Conservation (phyloP, 2,888 invertebrate species). For the Blomia tropicalis region DNA sequence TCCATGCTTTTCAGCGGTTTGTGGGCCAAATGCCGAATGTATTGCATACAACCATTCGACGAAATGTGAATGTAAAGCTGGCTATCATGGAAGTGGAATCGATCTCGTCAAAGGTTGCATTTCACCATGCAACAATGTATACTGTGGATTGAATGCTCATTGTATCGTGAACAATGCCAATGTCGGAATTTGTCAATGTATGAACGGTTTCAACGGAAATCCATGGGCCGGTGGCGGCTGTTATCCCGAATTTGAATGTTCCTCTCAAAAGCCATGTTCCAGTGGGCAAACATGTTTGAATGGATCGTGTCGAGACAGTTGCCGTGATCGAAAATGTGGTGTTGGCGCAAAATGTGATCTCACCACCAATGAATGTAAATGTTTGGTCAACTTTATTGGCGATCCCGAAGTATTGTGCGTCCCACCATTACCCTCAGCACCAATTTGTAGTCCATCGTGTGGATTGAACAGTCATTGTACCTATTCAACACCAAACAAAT, state of each 20-base stretch:
- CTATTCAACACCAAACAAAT: conserved; percentile 56
- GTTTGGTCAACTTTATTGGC: conserved; percentile 69
- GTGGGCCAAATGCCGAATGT: conserved; percentile 67
- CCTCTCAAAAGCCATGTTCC: conserved; percentile 25
- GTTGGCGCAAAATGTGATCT: conserved; percentile 71
- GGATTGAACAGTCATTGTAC: conserved; percentile 70
- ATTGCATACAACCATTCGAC: conserved; percentile 64
- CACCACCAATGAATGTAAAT: conserved; percentile 62
- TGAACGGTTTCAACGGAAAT: conserved; percentile 55
- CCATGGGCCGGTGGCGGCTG: conserved; percentile 68
- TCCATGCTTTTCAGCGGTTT: conserved; percentile 35
- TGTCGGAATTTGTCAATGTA: conserved; percentile 31
- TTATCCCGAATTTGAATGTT: conserved; percentile 37
- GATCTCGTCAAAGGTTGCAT: conserved; percentile 55
- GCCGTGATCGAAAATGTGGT: conserved; percentile 70
- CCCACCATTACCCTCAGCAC: conserved; percentile 61
- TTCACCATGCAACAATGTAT: conserved; percentile 36
- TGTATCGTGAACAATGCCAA: conserved; percentile 45
- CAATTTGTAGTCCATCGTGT: conserved; percentile 61
- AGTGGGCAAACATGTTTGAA: conserved; percentile 27
- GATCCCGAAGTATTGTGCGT: conserved; percentile 75
- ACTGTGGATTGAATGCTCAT: conserved; percentile 32
- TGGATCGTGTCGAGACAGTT: conserved; percentile 43
- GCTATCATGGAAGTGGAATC: conserved; percentile 62
- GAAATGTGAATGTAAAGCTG: conserved; percentile 64